phyloP scores from a whole-genome alignment of 2,113 vertebrate genomes.

The Anas platyrhynchos region DNA sequence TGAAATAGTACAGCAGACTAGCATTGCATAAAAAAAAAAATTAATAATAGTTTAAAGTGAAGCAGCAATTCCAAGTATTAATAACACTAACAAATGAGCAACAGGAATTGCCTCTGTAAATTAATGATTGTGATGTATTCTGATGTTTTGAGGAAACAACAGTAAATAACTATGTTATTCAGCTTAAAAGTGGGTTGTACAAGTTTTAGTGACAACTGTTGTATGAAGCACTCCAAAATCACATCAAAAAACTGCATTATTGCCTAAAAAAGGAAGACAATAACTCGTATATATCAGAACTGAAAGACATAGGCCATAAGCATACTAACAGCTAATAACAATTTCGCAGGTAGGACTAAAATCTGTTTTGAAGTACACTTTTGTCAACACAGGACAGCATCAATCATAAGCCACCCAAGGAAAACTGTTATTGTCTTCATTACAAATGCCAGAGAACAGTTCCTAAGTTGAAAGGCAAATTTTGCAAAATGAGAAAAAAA shows the following conservation, averaged over 20 bases:
- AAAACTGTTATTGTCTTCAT: background rate
- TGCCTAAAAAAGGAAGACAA: background rate
- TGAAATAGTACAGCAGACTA: slow-evolving; percentile 16
- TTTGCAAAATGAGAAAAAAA: too few relatives aligned
- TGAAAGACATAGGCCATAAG: background rate
- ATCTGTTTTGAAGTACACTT: background rate
- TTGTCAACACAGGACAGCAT: background rate
- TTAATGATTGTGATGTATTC: background rate
- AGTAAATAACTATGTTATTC: background rate
- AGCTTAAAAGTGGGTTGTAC: background rate
- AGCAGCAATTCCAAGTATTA: background rate
- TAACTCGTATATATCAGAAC: background rate
- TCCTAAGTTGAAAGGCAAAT: background rate
- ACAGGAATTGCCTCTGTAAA: background rate
- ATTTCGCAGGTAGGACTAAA: background rate
- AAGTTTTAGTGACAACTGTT: background rate
- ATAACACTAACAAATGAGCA: background rate
- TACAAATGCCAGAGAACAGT: background rate
- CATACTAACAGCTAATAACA: background rate
- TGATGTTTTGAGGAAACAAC: background rate
- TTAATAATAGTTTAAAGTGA: background rate
- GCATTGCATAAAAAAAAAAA: background rate
- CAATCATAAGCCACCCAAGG: background rate
- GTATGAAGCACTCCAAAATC: background rate
- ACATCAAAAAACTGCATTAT: background rate